phyloP scores from a whole-genome alignment of 1,140 invertebrate species.

The Psilanteris sp. region DNA sequence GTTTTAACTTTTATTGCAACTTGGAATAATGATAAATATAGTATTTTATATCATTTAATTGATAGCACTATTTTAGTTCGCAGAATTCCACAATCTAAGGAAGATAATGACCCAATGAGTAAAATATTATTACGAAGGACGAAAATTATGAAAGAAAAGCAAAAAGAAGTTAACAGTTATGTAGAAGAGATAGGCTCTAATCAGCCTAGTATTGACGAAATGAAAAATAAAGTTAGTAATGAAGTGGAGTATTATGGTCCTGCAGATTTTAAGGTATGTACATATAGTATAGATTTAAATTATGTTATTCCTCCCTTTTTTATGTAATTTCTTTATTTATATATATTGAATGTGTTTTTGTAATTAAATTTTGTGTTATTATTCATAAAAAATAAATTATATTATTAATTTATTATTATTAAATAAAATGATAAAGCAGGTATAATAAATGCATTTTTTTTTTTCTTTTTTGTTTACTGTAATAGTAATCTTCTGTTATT shows the following conservation, averaged over 20 bases:
- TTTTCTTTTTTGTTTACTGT: no score
- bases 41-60: slow-evolving; percentile 87
- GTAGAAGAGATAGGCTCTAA: slow-evolving; percentile 13
- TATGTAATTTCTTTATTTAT: no score
- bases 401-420: no score
- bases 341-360: no score
- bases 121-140: slow-evolving; percentile 85
- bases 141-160: slow-evolving; percentile 85
- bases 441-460: no score
- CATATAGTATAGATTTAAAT: no score
- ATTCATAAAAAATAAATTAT: no score
- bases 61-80: slow-evolving; percentile 90
- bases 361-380: no score
- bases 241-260: slow-evolving; percentile 88
- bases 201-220: slow-evolving; percentile 68
- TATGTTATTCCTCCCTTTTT: no score
- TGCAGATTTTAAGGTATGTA: slow-evolving; percentile 85
- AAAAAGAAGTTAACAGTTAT: not conserved
- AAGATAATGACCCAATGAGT: slow-evolving; percentile 78
- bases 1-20: slow-evolving; percentile 87
- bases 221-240: slow-evolving; percentile 83
- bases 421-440: no score
- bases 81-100: slow-evolving; percentile 85
- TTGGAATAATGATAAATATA: slow-evolving; percentile 87
- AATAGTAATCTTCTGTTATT: no score